Percentiles rank a stretch among this genome's conserved stretches.
Evolutionary conservation across 2,888 invertebrate species (phyloP).

Genomic region (Melanotus villosus): DNA sequence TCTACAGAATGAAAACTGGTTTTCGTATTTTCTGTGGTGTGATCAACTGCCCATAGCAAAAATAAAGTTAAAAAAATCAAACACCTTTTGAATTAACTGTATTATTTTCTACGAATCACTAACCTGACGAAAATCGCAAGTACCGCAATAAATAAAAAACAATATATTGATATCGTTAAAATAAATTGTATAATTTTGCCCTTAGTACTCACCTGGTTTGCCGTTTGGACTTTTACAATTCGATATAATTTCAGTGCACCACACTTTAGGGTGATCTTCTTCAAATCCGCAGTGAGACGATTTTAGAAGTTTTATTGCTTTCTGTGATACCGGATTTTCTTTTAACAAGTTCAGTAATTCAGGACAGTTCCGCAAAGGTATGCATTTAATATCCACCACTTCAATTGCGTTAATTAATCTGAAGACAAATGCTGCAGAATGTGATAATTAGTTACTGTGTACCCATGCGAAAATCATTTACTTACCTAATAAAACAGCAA

Average conservation of each 20-base stretch:
- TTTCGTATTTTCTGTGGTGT: no score
- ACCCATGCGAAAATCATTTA: neutral
- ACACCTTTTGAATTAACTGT: no score
- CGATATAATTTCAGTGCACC: slow-evolving; percentile 62
- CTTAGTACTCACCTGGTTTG: slow-evolving; percentile 50
- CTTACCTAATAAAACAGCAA: neutral
- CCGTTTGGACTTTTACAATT: slow-evolving; percentile 54
- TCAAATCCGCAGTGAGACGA: slow-evolving; percentile 71
- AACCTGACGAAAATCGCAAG: no score
- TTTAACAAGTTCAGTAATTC: slow-evolving; percentile 61
- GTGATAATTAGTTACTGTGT: neutral
- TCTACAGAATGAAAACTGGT: no score
- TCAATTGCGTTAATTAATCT: neutral
- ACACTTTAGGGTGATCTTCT: slow-evolving; percentile 68
- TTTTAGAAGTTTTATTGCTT: slow-evolving; percentile 65
- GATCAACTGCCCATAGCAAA: no score
- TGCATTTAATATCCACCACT: slow-evolving; percentile 60
- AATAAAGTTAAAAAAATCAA: no score
- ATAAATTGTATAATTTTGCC: neutral
- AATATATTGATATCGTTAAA: no score
- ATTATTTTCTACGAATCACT: no score
- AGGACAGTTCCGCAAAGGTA: slow-evolving; percentile 68
- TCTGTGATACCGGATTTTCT: slow-evolving; percentile 45
- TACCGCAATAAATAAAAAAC: no score
- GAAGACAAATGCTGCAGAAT: neutral